A percentile compares a stretch with the other conserved stretches of the same genome.
Evolutionary conservation across 2,888 invertebrate species (phyloP).

Genomic region (Melitaea athalia): DNA sequence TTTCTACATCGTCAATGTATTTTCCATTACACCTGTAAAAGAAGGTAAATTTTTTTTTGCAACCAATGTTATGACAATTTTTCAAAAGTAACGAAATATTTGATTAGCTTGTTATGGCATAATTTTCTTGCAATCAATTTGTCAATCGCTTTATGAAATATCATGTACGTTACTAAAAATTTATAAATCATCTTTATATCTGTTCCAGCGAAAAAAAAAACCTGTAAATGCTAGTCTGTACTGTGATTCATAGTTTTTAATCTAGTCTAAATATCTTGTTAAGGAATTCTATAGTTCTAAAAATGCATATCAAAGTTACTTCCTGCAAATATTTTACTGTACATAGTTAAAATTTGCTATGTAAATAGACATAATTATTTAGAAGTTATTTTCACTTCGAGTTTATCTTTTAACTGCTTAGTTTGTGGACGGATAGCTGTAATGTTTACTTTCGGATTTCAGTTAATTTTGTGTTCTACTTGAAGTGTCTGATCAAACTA

Average conservation of each 20-base stretch:
- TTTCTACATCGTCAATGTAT: neutral
- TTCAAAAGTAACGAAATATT: no score
- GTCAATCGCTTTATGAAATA: neutral
- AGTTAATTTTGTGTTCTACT: slow-evolving; percentile 1
- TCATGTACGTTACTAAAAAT: neutral
- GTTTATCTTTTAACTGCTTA: slow-evolving; percentile 26
- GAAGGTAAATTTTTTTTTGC: no score
- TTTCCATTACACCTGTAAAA: neutral
- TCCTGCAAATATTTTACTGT: slow-evolving; percentile 46
- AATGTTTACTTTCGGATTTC: slow-evolving; percentile 10
- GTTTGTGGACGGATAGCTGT: slow-evolving; percentile 19
- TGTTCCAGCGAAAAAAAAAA: slow-evolving; percentile 20
- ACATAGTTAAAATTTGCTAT: slow-evolving; percentile 49
- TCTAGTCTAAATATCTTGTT: slow-evolving; percentile 20
- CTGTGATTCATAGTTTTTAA: slow-evolving; percentile 65
- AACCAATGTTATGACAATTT: no score
- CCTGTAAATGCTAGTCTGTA: slow-evolving; percentile 65
- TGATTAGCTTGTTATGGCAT: no score
- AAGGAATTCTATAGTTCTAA: slow-evolving; percentile 41
- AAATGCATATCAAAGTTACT: slow-evolving; percentile 61
- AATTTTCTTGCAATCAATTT: no score
- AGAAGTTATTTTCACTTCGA: slow-evolving; percentile 15
- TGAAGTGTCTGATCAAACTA: no score
- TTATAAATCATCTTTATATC: slow-evolving; percentile 6
- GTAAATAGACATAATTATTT: slow-evolving; percentile 36